Base-by-base conservation (phyloP, 2,797 vertebrate species). In the Poeciliopsis paucimaculata region DNA sequence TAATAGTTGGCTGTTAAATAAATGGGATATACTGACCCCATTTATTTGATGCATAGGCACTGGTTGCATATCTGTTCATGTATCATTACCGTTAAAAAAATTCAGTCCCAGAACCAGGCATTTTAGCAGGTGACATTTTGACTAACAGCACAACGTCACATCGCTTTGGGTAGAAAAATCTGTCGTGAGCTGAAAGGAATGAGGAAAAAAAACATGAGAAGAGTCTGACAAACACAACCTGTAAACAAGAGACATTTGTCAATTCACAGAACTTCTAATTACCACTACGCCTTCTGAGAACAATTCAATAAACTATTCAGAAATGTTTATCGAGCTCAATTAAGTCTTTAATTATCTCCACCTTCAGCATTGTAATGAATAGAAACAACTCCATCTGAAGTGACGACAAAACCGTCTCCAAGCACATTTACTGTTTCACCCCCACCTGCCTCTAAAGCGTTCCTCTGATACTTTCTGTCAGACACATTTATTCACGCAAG, bases 241-340 rank as follows among this genome's bases (percentile, higher is more conserved):
- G 36, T 75, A 72, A 87, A 78, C 47, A 68, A 31, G 77, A 78
- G 66, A 84, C 57, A 60, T 77, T 87, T 85, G 84, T 82, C 75
- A 89, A 88, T 89, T 86, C 72, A 75, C 64, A 86, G 55, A 90
- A 84, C 88, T 90, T 91, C 39, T 87, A 90, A 88, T 90, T 93
- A 86, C 85, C 74, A 70, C 80, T 70, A 60, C 81, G 85, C 82
- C 80, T 84, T 81, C 39, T 66, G 87, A 90, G 86, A 88, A 89
- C 84, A 86, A 89, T 93, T 90, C 82, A 89, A 90, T 90, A 89
- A 91, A 89, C 87, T 90, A 89, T 84, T 90, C 84, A 88, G 82
- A 88, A 90, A 76, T 81, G 88, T 93, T 93, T 87, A 92, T 92
- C 88, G 91, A 90, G 82, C 88, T 79, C 77, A 91, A 93, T 93